Conservation (phyloP, 2,797 vertebrate species). For the Peromyscus attwateri region DNA sequence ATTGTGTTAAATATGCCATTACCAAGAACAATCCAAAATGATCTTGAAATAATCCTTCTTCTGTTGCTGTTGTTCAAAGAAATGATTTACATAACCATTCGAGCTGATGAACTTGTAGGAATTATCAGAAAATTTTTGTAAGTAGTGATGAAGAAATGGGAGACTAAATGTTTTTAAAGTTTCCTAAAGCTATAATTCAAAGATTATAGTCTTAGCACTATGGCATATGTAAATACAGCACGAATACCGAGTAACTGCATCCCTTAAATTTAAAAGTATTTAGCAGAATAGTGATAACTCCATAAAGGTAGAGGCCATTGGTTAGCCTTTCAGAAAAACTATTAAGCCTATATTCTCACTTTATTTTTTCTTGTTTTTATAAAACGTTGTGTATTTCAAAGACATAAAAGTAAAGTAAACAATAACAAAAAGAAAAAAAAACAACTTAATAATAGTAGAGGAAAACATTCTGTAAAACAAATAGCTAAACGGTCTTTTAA, state of each 20-base stretch:
- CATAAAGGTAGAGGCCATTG: neutral
- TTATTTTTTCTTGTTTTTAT: neutral
- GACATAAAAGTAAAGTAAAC: neutral
- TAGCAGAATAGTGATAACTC: neutral
- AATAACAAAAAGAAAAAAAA: neutral
- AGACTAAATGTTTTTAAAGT: neutral
- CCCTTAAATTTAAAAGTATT: neutral
- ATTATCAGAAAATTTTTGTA: neutral
- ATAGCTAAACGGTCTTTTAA: too few relatives aligned
- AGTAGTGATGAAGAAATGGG: neutral
- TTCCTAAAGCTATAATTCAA: conserved; percentile 38
- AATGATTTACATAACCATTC: neutral
- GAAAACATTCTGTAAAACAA: neutral
- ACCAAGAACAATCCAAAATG: neutral
- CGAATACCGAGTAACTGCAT: neutral
- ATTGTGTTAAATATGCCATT: neutral
- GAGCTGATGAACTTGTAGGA: neutral
- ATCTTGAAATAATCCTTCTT: neutral
- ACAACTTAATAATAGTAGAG: neutral
- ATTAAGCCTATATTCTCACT: neutral
- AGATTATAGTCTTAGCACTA: neutral
- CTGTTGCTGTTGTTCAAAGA: neutral
- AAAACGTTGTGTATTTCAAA: neutral
- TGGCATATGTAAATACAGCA: neutral
- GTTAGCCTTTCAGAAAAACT: neutral